phyloP scores from a whole-genome alignment of 2,888 invertebrate genomes.

The Andrena trimmerana region DNA sequence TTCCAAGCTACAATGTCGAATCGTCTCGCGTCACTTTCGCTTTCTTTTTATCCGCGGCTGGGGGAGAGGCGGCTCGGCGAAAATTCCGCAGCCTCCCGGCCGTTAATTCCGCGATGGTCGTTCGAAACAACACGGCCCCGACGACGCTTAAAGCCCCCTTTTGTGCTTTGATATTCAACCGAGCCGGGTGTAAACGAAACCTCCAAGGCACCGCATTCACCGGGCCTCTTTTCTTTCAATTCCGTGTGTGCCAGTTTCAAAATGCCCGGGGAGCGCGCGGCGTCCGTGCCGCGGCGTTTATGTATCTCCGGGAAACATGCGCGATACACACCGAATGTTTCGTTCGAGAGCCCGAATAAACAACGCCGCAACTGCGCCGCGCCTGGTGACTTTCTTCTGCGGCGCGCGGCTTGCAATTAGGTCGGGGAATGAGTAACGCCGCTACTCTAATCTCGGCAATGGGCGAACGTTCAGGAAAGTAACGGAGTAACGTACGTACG shows the following conservation, averaged over 20 bases:
- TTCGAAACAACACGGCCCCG: constrained; percentile 56
- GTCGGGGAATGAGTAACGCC: constrained; percentile 60
- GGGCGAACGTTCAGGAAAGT: constrained; percentile 50
- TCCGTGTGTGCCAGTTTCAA: constrained; percentile 47
- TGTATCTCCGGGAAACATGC: constrained; percentile 4
- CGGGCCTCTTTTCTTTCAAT: constrained; percentile 44
- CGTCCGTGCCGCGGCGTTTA: background rate
- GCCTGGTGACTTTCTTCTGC: constrained; percentile 51
- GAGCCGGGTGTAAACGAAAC: constrained; percentile 61
- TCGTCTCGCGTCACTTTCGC: constrained; percentile 78
- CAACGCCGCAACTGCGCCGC: constrained; percentile 32
- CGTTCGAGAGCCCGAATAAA: constrained; percentile 49
- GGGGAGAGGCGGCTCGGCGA: constrained; percentile 17
- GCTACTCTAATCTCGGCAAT: constrained; percentile 61
- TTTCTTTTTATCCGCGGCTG: constrained; percentile 70
- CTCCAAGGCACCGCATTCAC: constrained; percentile 48
- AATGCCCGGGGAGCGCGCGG: constrained; percentile 15
- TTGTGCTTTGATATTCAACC: constrained; percentile 61
- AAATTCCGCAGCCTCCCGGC: constrained; percentile 37
- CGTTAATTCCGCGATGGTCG: constrained; percentile 61
- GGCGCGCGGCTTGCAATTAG: constrained; percentile 53
- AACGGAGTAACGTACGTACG: constrained; percentile 25
- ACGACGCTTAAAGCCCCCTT: constrained; percentile 53
- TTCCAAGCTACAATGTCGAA: constrained; percentile 68
- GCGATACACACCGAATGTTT: constrained; percentile 44